Evolutionary conservation across 1,140 invertebrate species (phyloP).

Genomic region (Druon quercuslanigerum): DNA sequence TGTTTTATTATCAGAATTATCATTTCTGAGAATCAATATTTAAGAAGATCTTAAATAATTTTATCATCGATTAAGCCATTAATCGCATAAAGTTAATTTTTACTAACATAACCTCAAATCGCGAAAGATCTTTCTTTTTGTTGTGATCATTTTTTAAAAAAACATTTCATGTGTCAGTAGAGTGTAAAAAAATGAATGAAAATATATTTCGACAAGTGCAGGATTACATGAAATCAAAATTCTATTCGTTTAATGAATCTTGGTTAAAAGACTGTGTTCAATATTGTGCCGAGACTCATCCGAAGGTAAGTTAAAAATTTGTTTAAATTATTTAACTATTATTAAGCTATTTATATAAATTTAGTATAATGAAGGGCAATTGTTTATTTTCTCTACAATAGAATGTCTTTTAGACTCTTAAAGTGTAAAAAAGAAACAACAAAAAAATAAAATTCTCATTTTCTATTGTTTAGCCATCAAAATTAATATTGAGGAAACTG

Average conservation of each 20-base stretch:
- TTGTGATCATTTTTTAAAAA: too few relatives aligned
- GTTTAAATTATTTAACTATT: neutral
- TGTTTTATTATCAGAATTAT: too few relatives aligned
- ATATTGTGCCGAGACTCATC: slow-evolving; percentile 57
- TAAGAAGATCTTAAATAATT: too few relatives aligned
- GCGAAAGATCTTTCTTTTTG: neutral
- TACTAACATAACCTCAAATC: slow-evolving; percentile 4
- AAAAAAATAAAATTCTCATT: too few relatives aligned
- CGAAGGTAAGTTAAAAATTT: slow-evolving; percentile 46
- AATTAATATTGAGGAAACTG: too few relatives aligned
- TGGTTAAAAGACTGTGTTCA: slow-evolving; percentile 64
- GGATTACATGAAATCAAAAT: slow-evolving; percentile 37
- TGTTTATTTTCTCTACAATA: too few relatives aligned
- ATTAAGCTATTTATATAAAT: too few relatives aligned
- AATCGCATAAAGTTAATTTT: neutral
- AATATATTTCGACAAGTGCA: slow-evolving; percentile 41
- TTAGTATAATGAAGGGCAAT: too few relatives aligned
- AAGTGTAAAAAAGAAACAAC: too few relatives aligned
- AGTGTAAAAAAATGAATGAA: slow-evolving; percentile 36
- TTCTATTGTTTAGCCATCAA: too few relatives aligned
- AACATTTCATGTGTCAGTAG: neutral
- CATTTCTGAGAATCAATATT: too few relatives aligned
- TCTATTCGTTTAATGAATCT: slow-evolving; percentile 53
- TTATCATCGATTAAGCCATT: neutral
- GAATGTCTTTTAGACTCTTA: too few relatives aligned